Evolutionary conservation across 2,797 vertebrate species (phyloP).

Genomic region (Clarias laeviceps): DNA sequence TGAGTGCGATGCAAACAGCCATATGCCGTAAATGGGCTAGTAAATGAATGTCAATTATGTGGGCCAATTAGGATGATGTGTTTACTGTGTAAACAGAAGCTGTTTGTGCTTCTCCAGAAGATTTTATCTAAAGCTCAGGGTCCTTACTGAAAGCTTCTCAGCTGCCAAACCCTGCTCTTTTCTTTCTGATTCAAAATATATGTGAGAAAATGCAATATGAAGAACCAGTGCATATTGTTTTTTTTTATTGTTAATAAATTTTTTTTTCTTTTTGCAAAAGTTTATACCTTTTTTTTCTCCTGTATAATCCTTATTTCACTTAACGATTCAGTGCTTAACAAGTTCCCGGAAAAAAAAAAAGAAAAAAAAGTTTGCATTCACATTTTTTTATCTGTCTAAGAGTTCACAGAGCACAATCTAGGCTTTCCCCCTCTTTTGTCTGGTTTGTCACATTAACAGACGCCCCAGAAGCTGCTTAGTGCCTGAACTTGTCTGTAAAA

Average conservation of each 20-base stretch:
- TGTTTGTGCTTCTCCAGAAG: slow-evolving; percentile 53
- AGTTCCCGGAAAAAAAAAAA: not conserved
- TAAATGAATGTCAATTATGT: slow-evolving; percentile 58
- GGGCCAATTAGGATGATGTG: slow-evolving; percentile 59
- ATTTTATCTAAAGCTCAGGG: slow-evolving; percentile 52
- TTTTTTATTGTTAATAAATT: not conserved
- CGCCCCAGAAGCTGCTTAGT: slow-evolving; percentile 61
- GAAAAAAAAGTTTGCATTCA: not conserved
- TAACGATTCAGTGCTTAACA: not conserved
- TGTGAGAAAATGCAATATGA: not conserved
- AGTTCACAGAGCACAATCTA: slow-evolving; percentile 21
- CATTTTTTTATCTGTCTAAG: slow-evolving; percentile 5
- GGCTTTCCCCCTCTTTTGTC: slow-evolving; percentile 30
- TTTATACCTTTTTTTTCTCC: not conserved
- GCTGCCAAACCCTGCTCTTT: slow-evolving; percentile 45
- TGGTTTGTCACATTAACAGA: slow-evolving; percentile 59
- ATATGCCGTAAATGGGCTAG: slow-evolving; percentile 56
- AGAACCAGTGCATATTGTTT: not conserved
- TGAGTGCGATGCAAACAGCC: slow-evolving; percentile 53
- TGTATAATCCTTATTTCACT: not conserved
- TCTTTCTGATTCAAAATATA: slow-evolving; percentile 44
- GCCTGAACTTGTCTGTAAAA: slow-evolving; percentile 68
- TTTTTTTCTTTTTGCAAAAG: too few relatives aligned
- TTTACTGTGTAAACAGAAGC: slow-evolving; percentile 65
- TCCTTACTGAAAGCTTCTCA: slow-evolving; percentile 42